Percentiles rank a stretch among this genome's conserved stretches.
phyloP scores from a whole-genome alignment of 2,113 vertebrate species.

The Thryonomys swinderianus region DNA sequence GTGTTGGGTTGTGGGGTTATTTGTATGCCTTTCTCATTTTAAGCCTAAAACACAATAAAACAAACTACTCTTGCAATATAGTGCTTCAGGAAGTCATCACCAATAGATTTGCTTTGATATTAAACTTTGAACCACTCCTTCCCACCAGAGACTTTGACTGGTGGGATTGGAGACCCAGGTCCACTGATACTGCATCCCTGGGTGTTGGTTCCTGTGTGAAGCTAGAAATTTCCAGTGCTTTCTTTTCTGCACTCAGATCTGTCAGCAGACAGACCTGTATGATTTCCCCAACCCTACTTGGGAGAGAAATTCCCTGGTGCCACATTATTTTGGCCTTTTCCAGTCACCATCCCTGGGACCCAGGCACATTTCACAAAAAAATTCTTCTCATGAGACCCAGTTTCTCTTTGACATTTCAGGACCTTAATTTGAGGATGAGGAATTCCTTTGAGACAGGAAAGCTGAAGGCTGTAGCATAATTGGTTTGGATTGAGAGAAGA shows the following conservation, averaged over 20 bases:
- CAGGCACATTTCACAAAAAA: conserved; percentile 8
- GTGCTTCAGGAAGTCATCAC: neutral
- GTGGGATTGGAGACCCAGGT: neutral
- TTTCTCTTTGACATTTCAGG: neutral
- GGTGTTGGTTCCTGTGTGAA: neutral
- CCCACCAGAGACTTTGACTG: neutral
- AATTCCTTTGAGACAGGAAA: neutral
- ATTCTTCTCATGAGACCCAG: neutral
- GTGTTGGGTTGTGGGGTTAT: neutral
- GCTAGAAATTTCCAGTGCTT: neutral
- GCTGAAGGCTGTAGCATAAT: neutral
- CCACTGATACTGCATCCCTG: too few relatives aligned
- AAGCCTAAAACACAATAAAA: neutral
- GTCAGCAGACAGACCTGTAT: neutral
- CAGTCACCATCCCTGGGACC: neutral
- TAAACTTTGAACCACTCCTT: neutral
- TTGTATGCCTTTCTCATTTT: neutral
- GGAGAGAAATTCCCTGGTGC: neutral
- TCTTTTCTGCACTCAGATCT: neutral
- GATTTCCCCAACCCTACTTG: neutral
- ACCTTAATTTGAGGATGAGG: neutral
- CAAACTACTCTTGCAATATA: neutral
- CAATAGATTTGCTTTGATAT: neutral
- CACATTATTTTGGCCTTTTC: neutral
- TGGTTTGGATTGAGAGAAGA: conserved; percentile 1